Evolutionary conservation across 2,113 vertebrate species (phyloP).

Genomic region (Brevimyrus niger): DNA sequence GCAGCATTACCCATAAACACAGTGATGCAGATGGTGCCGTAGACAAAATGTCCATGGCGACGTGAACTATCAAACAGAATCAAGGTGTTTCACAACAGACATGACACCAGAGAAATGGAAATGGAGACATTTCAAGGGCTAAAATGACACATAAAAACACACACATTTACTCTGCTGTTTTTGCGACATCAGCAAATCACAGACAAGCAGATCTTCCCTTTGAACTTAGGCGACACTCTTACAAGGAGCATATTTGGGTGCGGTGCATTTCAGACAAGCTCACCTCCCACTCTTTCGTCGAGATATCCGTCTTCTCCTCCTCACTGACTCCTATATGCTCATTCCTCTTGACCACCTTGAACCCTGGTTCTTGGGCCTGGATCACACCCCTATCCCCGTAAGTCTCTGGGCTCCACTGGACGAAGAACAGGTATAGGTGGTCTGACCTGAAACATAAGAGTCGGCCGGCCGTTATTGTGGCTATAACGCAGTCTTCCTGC

Average conservation of each 20-base stretch:
- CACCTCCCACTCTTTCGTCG: slow-evolving; percentile 75
- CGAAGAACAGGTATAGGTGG: slow-evolving; percentile 76
- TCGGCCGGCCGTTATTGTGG: neutral
- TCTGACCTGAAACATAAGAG: slow-evolving; percentile 56
- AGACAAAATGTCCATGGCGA: neutral
- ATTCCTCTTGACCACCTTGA: slow-evolving; percentile 71
- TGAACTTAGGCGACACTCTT: neutral
- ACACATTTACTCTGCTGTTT: neutral
- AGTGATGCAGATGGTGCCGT: neutral
- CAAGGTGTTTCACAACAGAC: neutral
- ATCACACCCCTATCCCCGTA: slow-evolving; percentile 67
- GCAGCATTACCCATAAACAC: neutral
- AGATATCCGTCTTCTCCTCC: slow-evolving; percentile 50
- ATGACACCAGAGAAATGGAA: neutral
- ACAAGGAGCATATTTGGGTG: neutral
- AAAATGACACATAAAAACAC: neutral
- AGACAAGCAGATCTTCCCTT: neutral
- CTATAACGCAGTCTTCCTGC: neutral
- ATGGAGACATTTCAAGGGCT: neutral
- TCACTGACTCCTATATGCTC: slow-evolving; percentile 60
- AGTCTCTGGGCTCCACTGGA: slow-evolving; percentile 76
- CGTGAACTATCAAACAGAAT: neutral
- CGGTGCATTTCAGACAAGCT: slow-evolving; percentile 12
- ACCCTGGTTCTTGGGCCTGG: slow-evolving; percentile 64
- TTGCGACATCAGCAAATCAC: neutral